Evolutionary conservation across 2,888 invertebrate genomes (phyloP).

Genomic region (Atethmia centrago): DNA sequence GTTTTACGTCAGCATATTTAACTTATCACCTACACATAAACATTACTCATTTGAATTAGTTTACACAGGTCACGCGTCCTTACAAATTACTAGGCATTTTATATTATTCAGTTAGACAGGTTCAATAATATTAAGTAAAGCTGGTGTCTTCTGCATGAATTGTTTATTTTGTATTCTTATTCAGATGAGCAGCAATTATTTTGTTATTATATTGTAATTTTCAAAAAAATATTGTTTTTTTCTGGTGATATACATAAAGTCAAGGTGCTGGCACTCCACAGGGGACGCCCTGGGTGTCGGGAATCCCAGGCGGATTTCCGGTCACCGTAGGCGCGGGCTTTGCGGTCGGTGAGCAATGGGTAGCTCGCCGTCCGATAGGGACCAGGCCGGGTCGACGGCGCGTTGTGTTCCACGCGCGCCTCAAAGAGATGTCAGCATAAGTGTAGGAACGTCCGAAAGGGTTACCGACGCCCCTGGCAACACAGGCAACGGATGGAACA

Average conservation of each 20-base stretch:
- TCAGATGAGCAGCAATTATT: neutral
- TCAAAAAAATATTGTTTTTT: neutral
- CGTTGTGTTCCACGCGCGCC: too few relatives aligned
- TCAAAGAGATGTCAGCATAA: too few relatives aligned
- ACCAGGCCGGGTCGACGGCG: too few relatives aligned
- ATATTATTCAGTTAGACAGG: neutral
- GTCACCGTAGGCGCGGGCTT: too few relatives aligned
- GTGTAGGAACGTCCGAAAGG: too few relatives aligned
- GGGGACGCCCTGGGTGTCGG: too few relatives aligned
- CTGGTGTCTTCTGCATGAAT: neutral
- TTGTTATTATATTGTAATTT: conserved; percentile 28
- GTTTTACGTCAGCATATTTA: conserved; percentile 13
- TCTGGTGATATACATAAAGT: neutral
- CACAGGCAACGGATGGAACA: too few relatives aligned
- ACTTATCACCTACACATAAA: conserved; percentile 22
- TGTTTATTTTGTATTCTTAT: neutral
- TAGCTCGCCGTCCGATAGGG: too few relatives aligned
- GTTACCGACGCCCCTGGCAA: too few relatives aligned
- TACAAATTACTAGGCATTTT: neutral
- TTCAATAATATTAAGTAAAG: neutral
- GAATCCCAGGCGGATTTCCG: too few relatives aligned
- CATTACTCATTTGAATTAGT: conserved; percentile 7
- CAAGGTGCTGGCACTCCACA: too few relatives aligned
- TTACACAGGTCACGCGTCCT: neutral
- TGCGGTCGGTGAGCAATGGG: too few relatives aligned